Base-by-base conservation (phyloP, 2,113 vertebrate species). In the Thermophis baileyi region DNA sequence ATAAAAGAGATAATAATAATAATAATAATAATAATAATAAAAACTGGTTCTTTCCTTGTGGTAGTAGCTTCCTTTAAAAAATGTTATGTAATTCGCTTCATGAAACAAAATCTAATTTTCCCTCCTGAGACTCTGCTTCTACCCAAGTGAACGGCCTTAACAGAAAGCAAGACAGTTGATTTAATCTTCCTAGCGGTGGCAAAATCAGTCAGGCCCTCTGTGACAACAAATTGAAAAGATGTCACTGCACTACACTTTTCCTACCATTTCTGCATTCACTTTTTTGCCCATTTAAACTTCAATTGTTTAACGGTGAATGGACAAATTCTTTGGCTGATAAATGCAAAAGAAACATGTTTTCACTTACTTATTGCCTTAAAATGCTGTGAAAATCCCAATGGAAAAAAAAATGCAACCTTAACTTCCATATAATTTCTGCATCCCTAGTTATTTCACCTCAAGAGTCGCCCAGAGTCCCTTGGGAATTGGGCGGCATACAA, bases 361-460 rank as follows among this genome's bases (percentile, higher is more conserved):
- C 92, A 92, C 90, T 95, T 88, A 94, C 7, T 95, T 95, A 92
- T 88, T 96, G 93, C 91, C 96, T 94, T 94, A 95, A 95, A 89
- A 96, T 95, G 94, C 20, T 55, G 20, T 55, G 10, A 55, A 95
- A 96, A 50, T 96, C 94, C 95, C 90, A 49, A 93, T 94, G 94
- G 44, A 3, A 3, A 3, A 97, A 94, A 93, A 92, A 96, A 94
- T 35, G 0, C 85, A 92, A 94, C 95, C 96, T 95, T 96, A 96
- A 95, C 95, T 96, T 92, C 92, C 93, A 93, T 63, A 95, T 96
- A 95, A 96, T 96, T 94, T 89, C 93, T 95, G 92, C 85, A 96
- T 92, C 94, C 93, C 95, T 93, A 93, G 93, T 94, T 95, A 95
- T 95, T 96, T 93, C 94, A 95, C 81, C 94, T 87, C 93, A 96